Base-by-base conservation (phyloP, 2,888 invertebrate species). In the Macrosiphum euphorbiae region DNA sequence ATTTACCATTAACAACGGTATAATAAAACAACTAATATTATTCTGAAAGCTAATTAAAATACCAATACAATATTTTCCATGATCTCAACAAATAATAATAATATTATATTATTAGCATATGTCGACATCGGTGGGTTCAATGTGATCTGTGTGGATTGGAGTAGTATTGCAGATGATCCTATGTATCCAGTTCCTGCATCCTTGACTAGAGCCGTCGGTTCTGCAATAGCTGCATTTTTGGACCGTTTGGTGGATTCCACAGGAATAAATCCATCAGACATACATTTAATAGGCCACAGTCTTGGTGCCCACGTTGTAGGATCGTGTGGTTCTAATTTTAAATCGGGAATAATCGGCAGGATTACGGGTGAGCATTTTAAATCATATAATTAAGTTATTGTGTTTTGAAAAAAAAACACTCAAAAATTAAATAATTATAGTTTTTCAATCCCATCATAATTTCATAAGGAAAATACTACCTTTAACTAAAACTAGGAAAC, bases 131-230 rank as follows among this genome's bases (percentile, higher is more conserved):
- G 95, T 1, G 95, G 96, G 94, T 96, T 95, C 94, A 97, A 96
- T 95, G 95, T 97, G 4, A 95, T 97, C 55, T 95, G 96, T 20
- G 96, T 96, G 4, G 96, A 97, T 95, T 97, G 97, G 97, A 95
- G 95, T 24, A 91, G 94, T 7, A 94, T 95, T 28, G 95, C 95
- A 3, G 87, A 94, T 13, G 94, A 94, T 35, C 94, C 95, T 16
- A 94, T 94, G 16, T 95, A 95, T 94, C 95, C 95, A 1, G 67
- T 92, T 3, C 87, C 95, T 3, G 94, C 94, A 11, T 26, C 16
- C 52, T 41, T 87, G 16, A 94, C 94, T 35, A 41, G 13, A 13
- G 50, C 90, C 0, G 92, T 95, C 11, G 94, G 94, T 20, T 47
- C 95, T 28, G 95, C 95, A 61, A 93, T 95, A 1, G 95, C 95